These are phyloP conservation scores for Odobenus rosmarus DNA, from an alignment of 2,113 vertebrate genomes.

Conservation along the genomic window DNA sequence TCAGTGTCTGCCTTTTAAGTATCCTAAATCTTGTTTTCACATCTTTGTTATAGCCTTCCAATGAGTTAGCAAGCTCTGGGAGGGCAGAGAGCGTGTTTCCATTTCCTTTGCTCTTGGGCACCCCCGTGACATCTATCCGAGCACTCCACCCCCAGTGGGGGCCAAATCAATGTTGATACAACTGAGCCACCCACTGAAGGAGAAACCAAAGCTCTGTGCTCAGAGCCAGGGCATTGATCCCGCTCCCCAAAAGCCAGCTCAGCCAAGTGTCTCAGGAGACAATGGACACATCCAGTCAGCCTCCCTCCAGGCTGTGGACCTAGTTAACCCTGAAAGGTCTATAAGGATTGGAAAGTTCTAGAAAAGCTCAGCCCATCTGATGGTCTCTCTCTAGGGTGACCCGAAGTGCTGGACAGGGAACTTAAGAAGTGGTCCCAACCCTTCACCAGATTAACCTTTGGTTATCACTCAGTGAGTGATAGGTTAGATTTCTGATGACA, in stretches of 20 bases:
- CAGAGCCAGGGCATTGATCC: not conserved
- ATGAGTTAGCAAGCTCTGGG: not conserved
- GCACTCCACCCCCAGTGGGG: not conserved
- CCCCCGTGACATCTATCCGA: not conserved
- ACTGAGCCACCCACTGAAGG: not conserved
- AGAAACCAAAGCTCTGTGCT: not conserved
- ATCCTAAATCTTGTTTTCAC: not conserved
- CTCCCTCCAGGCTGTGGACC: not conserved
- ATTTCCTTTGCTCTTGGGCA: not conserved
- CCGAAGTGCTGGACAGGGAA: not conserved
- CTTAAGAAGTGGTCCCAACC: not conserved
- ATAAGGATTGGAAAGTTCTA: not conserved
- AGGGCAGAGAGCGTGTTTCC: not conserved
- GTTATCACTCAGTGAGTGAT: not conserved
- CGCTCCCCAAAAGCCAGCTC: not conserved
- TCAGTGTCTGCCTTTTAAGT: slow-evolving; percentile 2
- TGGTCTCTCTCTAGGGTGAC: not conserved
- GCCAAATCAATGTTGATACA: not conserved
- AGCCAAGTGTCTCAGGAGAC: not conserved
- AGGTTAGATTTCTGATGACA: rapidly evolving
- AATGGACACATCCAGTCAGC: not conserved
- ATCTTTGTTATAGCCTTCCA: slow-evolving; percentile 2
- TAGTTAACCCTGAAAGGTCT: not conserved
- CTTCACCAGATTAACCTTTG: not conserved
- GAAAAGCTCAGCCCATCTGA: not conserved